Evolutionary conservation across 2,113 vertebrate species (phyloP).

Genomic region (Macheiramphus alcinus): DNA sequence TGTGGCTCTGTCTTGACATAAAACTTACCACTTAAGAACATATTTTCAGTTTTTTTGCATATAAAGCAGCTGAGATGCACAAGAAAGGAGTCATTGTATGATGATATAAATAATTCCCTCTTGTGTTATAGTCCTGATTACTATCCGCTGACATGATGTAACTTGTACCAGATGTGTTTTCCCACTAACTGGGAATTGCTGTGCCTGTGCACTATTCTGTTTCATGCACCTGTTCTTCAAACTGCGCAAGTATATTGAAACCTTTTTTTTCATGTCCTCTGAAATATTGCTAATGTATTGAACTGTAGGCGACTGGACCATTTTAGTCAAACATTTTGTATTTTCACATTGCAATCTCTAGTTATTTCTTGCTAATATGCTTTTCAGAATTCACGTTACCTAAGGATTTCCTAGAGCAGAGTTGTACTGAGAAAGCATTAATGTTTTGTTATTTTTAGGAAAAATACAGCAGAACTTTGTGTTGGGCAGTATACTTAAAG

Average conservation of each 20-base stretch:
- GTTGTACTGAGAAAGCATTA: neutral
- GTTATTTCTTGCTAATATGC: neutral
- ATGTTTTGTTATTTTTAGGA: neutral
- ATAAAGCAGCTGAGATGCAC: neutral
- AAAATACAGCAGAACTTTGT: neutral
- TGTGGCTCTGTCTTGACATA: neutral
- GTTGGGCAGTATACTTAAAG: neutral
- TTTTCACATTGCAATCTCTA: neutral
- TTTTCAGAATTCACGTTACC: neutral
- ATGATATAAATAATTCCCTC: neutral
- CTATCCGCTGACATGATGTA: neutral
- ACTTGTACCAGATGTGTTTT: neutral
- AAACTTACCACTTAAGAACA: neutral
- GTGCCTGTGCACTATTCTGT: neutral
- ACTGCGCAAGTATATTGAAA: neutral
- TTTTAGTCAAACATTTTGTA: neutral
- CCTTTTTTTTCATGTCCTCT: neutral
- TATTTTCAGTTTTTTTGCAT: neutral
- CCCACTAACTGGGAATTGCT: neutral
- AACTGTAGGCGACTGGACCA: neutral
- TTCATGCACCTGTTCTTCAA: slow-evolving; percentile 6
- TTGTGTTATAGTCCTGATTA: neutral
- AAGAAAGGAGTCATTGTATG: neutral
- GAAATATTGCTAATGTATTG: neutral
- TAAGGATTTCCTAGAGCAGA: neutral